Conservation (phyloP, 2,888 invertebrate species). For the Nemotelus nigrinus region DNA sequence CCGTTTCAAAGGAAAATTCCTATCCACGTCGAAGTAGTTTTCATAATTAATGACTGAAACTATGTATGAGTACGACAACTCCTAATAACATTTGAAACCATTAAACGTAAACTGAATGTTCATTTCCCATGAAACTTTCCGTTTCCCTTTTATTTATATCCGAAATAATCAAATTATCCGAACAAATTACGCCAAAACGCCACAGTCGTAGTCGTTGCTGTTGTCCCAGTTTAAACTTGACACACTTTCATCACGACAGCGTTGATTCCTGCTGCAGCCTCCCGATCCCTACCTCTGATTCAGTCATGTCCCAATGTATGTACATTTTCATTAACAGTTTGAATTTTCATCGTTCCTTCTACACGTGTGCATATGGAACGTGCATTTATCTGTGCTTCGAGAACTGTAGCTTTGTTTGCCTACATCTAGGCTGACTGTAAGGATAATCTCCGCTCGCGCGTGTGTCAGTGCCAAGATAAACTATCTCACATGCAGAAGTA, state of each 20-base stretch:
- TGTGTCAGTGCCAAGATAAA: not conserved
- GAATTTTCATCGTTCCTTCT: not conserved
- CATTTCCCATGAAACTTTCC: conserved; percentile 22
- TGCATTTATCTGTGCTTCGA: too few species aligned
- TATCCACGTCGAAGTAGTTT: too few species aligned
- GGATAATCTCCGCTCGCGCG: too few species aligned
- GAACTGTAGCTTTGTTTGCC: too few species aligned
- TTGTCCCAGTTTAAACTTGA: conserved; percentile 6
- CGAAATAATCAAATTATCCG: conserved; percentile 33
- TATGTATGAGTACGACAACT: too few species aligned
- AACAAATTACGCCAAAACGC: conserved; percentile 21
- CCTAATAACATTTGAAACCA: not conserved
- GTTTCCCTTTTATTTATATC: conserved; percentile 6
- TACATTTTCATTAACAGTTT: not conserved
- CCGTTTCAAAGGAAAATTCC: too few species aligned
- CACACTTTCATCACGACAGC: conserved; percentile 18
- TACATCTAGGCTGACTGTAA: too few species aligned
- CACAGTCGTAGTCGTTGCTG: not conserved
- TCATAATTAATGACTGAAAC: too few species aligned
- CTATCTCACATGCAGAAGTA: not conserved
- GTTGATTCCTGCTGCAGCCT: too few species aligned
- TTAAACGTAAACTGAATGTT: conserved; percentile 9
- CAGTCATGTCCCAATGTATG: not conserved
- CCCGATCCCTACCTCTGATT: too few species aligned
- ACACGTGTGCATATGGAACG: not conserved